phyloP scores from a whole-genome alignment of 1,140 invertebrate genomes.

The Goniozus legneri region DNA sequence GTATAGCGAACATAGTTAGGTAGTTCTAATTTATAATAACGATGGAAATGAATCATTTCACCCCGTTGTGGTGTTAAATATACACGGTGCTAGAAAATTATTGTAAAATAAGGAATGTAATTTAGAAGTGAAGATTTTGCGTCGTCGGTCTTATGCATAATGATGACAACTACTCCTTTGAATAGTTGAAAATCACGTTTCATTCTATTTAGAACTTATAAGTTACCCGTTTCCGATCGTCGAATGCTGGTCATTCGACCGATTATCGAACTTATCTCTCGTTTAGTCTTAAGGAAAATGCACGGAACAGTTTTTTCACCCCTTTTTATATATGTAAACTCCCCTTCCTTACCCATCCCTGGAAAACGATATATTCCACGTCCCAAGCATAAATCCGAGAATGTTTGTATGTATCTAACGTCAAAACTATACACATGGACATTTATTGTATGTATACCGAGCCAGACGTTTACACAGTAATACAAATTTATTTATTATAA shows the following conservation, averaged over 20 bases:
- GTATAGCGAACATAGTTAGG: too few species aligned
- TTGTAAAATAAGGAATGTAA: not conserved
- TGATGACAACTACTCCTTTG: too few species aligned
- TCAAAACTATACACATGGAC: constrained; percentile 23
- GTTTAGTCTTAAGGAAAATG: not conserved
- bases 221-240: constrained; percentile 9
- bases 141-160: too few species aligned
- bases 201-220: constrained; percentile 1
- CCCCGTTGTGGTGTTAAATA: too few species aligned
- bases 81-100: not conserved
- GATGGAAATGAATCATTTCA: too few species aligned
- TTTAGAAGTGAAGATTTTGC: not conserved
- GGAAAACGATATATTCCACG: constrained; percentile 12
- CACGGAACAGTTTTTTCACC: constrained; percentile 6
- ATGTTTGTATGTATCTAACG: constrained; percentile 30
- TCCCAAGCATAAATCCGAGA: constrained; percentile 19
- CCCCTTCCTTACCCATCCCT: not conserved
- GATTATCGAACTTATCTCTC: not conserved
- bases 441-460: constrained; percentile 28
- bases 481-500: constrained; percentile 38
- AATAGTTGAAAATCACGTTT: too few species aligned
- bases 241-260: constrained; percentile 22
- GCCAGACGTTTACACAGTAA: constrained; percentile 31
- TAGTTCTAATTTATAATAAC: too few species aligned
- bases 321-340: constrained; percentile 21